Percentiles rank a stretch among this genome's conserved stretches.
phyloP scores from a whole-genome alignment of 2,797 vertebrate species.

The Dallia pectoralis region DNA sequence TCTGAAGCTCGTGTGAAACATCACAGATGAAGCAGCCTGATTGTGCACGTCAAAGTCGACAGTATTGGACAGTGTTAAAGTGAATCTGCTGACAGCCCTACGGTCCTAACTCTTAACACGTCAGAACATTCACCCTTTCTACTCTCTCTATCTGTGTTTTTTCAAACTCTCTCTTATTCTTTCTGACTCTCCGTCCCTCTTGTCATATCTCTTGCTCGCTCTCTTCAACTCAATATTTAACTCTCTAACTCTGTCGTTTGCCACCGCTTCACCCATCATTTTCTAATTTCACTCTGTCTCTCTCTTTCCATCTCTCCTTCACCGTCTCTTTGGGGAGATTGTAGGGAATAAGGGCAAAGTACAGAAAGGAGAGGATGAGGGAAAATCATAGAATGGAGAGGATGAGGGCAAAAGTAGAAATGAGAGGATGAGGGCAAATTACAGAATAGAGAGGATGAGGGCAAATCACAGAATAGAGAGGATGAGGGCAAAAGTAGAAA shows the following conservation, averaged over 20 bases:
- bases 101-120: constrained; percentile 36
- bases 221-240: neutral
- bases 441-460: too few relatives aligned
- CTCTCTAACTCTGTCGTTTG: neutral
- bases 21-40: constrained; percentile 22
- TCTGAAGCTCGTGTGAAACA: constrained; percentile 23
- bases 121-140: constrained; percentile 11
- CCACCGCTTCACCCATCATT: neutral
- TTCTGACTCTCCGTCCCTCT: constrained; percentile 12
- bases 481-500: too few relatives aligned
- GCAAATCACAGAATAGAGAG: too few relatives aligned
- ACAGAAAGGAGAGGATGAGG: too few relatives aligned
- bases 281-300: neutral
- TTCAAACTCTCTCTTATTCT: neutral
- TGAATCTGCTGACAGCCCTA: constrained; percentile 43
- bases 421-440: neutral
- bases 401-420: too few relatives aligned
- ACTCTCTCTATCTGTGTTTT: constrained; percentile 9
- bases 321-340: neutral
- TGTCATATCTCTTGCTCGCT: neutral
- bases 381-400: too few relatives aligned
- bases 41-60: constrained; percentile 26
- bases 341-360: neutral
- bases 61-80: constrained; percentile 23
- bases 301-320: neutral